phyloP scores from a whole-genome alignment of 2,797 vertebrate species.

The Enteromius argenteus region DNA sequence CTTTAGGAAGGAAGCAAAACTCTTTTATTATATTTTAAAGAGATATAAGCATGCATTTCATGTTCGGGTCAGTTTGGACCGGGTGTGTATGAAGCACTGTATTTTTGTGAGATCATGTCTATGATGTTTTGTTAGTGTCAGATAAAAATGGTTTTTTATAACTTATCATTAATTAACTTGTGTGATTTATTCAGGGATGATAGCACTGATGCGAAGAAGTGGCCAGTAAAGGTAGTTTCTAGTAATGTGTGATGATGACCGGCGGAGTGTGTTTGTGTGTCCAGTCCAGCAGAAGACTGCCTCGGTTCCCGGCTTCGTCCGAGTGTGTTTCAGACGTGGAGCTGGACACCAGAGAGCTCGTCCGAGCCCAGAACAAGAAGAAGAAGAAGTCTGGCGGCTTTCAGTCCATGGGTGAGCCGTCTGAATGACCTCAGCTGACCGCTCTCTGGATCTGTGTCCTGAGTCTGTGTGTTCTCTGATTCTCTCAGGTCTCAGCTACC shows the following conservation, averaged over 20 bases:
- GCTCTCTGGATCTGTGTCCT: background rate
- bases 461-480: background rate
- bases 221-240: too few relatives aligned
- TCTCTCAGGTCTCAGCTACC: slow-evolving; percentile 88
- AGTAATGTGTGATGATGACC: too few relatives aligned
- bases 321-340: slow-evolving; percentile 87
- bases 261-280: background rate
- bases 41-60: background rate
- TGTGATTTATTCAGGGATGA: too few relatives aligned
- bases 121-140: background rate
- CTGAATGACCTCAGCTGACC: too few relatives aligned
- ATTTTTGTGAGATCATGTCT: too few relatives aligned
- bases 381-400: slow-evolving; percentile 99
- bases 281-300: slow-evolving; percentile 72
- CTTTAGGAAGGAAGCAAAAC: background rate
- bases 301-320: slow-evolving; percentile 76
- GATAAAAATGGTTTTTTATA: background rate
- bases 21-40: too few relatives aligned
- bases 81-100: background rate
- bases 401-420: slow-evolving; percentile 93
- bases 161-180: too few relatives aligned
- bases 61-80: background rate
- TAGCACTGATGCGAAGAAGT: too few relatives aligned
- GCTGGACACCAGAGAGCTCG: slow-evolving; percentile 87
- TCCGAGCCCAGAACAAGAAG: slow-evolving; percentile 95